Evolutionary conservation across 2,888 invertebrate species (phyloP), one percentile per base, ranked within the genome.

Genomic region (Elegia similella): DNA sequence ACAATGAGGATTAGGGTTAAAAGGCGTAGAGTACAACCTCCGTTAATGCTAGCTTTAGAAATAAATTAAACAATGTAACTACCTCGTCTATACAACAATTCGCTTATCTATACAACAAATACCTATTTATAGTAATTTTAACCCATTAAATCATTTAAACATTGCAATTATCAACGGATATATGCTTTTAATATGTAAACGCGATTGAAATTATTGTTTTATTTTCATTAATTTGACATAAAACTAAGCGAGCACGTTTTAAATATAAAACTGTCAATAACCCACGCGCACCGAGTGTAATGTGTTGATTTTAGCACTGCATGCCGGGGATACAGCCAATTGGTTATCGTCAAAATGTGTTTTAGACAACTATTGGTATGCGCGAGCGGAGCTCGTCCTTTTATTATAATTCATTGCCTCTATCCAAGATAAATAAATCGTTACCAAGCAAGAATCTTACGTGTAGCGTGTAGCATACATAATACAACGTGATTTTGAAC

Each of bases 191-290:
- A 34, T 23, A 38, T 23, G 7, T 42, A 42, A 23, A 55, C n/a
- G 54, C n/a, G n/a, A 30, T 32, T 2, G 16, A 8, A 29, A 43
- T 43, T 43, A 30, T 43, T 30, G 29, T 53, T 53, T 43, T 12
- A 15, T 43, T 42, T 53, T 43, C 53, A 53, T 43, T 43, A 16
- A 53, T 42, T 43, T 30, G 30, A 42, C 29, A 54, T 54, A 15
- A 44, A 55, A 46, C 44, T 46, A 55, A 32, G 44, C 32, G 16
- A 46, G 42, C 67, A 58, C 55, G 66, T 68, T 64, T 68, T 65
- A 63, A 66, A 64, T 69, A 81, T 82, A 84, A 83, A 87, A 83
- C 80, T 80, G 78, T 84, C 82, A 8, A 29, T 47, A 13, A 5
- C 38, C 12, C 29, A 42, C 29, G 10, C 12, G 16, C 34, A 13